Evolutionary conservation across 2,797 vertebrate species (phyloP), one percentile per base, ranked within the genome.

Genomic region (Oreortyx pictus): DNA sequence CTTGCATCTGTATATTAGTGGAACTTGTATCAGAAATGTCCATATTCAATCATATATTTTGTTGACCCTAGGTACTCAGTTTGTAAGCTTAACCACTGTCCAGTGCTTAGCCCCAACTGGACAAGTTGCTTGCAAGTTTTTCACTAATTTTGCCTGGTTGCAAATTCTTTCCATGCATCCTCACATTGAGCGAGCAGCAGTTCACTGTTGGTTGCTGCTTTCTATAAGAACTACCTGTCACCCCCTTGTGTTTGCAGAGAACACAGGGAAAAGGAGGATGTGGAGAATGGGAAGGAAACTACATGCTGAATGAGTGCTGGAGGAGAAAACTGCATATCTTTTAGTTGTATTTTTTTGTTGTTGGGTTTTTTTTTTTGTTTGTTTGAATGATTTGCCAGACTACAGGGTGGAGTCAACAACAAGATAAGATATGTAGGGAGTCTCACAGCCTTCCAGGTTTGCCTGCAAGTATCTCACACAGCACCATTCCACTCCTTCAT

Each of bases 401-500:
- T 73, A 39, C 50, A 57, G 14, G 41, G 19, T 47, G 31, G 62
- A 88, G 57, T 43, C 56, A 84, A 60, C 47, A 93, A 43, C 62
- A 78, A 91, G 35, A 72, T 39, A 83, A 41, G 44, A 67, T 68
- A 43, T 68, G 25, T 49, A 80, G 61, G 25, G n/a, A 67, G 10
- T n/a, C 44, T 76, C 66, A 66, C 4, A 31, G 29, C 39, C 31
- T 84, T 93, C 41, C 64, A 80, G 27, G 29, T 85, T 90, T 90
- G 49, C 65, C 70, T n/a, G 13, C 47, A 72, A 91, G 43, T 52
- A 54, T 61, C 49, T 85, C 35, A 25, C 23, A 44, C 6, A 41
- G 59, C 35, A 91, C 50, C 0, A 0, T 33, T 75, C 68, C 49
- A 0, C 37, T 75, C 68, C 49, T 59, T 35, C 7, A 1, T 76